Conservation (phyloP, 2,888 invertebrate genomes). For the Apodemia mormo region DNA sequence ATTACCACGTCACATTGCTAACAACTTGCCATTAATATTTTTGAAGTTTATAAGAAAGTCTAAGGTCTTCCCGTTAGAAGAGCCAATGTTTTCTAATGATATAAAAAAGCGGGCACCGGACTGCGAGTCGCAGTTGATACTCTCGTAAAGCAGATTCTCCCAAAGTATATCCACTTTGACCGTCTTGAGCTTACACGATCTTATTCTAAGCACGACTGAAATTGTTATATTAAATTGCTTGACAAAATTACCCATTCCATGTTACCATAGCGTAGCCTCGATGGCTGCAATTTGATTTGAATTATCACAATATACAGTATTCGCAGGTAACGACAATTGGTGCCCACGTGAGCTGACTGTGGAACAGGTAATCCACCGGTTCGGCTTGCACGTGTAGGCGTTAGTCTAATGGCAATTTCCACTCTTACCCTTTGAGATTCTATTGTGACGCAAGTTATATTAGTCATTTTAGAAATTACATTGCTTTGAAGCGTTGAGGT, state of each 20-base stretch:
- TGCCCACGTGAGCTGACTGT: background rate
- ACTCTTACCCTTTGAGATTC: background rate
- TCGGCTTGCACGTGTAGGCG: background rate
- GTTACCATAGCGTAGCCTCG: background rate
- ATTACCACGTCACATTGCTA: too few relatives aligned
- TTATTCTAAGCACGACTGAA: conserved; percentile 5
- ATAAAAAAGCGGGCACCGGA: background rate
- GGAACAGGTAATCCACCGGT: background rate
- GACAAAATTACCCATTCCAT: conserved; percentile 1
- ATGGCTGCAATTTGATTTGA: background rate
- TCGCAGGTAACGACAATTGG: conserved; percentile 12
- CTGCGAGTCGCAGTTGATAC: background rate
- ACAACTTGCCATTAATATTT: too few relatives aligned
- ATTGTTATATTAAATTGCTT: conserved; percentile 5
- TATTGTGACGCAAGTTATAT: background rate
- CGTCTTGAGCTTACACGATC: background rate
- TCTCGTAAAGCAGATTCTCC: background rate
- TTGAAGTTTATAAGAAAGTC: too few relatives aligned
- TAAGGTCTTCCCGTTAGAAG: too few relatives aligned
- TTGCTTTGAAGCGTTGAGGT: background rate
- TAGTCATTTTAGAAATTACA: background rate
- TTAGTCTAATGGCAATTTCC: background rate
- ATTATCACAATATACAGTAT: background rate
- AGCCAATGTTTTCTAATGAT: background rate
- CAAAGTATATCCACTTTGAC: background rate